Percentiles rank a stretch among this genome's conserved stretches.
Evolutionary conservation across 2,113 vertebrate species (phyloP).

Genomic region (Psophia crepitans): DNA sequence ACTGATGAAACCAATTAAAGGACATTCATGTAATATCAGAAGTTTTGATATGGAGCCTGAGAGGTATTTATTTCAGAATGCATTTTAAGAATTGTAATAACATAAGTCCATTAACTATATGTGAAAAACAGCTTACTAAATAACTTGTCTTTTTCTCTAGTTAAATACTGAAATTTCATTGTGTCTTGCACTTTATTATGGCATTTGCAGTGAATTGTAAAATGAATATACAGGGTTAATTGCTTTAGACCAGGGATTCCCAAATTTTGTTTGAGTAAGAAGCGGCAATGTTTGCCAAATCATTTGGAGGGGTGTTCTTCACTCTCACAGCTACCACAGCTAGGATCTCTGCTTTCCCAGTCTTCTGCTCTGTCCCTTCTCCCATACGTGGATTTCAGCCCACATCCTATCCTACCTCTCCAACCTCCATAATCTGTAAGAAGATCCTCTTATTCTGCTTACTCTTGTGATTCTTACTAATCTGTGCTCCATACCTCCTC

Average conservation of each 20-base stretch:
- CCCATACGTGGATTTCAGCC: neutral
- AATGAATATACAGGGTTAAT: neutral
- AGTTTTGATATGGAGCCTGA: constrained; percentile 67
- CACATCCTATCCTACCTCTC: neutral
- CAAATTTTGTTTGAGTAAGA: neutral
- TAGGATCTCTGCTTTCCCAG: neutral
- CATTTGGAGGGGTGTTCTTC: neutral
- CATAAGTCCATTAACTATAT: neutral
- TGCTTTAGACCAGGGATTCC: neutral
- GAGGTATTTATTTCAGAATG: constrained; percentile 72
- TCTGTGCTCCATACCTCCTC: neutral
- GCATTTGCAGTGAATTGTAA: neutral
- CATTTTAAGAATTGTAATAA: neutral
- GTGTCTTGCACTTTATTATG: neutral
- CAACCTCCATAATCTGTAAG: neutral
- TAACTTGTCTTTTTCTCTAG: neutral
- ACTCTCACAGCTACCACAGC: neutral
- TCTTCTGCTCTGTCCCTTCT: neutral
- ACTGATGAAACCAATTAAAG: constrained; percentile 85
- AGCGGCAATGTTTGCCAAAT: neutral
- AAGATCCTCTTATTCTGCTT: neutral
- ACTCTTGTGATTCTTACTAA: neutral
- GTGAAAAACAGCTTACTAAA: neutral
- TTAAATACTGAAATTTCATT: neutral
- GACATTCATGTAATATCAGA: constrained; percentile 51